A percentile compares a stretch with the other conserved stretches of the same genome.
These are phyloP conservation scores for Chelonoidis abingdonii DNA, from an alignment of 2,113 vertebrate genomes.

Conservation along the genomic window DNA sequence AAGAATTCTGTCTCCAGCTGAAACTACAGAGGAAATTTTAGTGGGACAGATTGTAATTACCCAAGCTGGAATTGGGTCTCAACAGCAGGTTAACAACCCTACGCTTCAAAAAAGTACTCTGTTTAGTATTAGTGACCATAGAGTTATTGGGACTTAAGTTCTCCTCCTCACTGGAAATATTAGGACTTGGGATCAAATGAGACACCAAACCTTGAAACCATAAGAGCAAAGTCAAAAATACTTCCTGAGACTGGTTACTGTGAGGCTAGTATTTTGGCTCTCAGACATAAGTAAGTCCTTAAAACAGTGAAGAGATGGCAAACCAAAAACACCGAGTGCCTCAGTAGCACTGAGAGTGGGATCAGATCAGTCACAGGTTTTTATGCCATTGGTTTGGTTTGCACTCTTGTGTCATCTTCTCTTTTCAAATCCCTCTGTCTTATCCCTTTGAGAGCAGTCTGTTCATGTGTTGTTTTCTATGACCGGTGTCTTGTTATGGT, in stretches of 20 bases:
- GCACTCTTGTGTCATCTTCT: not conserved
- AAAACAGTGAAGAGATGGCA: not conserved
- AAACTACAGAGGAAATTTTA: not conserved
- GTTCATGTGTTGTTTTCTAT: not conserved
- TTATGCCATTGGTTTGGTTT: too few relatives aligned
- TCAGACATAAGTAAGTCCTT: not conserved
- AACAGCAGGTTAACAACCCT: not conserved
- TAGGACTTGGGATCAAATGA: too few relatives aligned
- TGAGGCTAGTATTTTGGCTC: not conserved
- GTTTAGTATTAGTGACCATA: not conserved
- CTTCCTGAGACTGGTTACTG: not conserved
- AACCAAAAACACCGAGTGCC: not conserved
- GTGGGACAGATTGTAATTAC: not conserved
- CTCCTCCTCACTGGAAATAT: too few relatives aligned
- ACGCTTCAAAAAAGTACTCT: not conserved
- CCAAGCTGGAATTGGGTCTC: not conserved
- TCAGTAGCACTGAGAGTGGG: not conserved
- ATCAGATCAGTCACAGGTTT: rapidly evolving
- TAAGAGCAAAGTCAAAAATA: rapidly evolving
- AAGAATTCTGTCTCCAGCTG: not conserved
- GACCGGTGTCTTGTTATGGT: not conserved
- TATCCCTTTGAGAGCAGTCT: not conserved
- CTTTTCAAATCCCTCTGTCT: not conserved
- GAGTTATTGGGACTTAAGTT: not conserved
- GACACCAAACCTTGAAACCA: too few relatives aligned